Conservation (phyloP, 2,888 invertebrate genomes). For the Lepidochitona cinerea region DNA sequence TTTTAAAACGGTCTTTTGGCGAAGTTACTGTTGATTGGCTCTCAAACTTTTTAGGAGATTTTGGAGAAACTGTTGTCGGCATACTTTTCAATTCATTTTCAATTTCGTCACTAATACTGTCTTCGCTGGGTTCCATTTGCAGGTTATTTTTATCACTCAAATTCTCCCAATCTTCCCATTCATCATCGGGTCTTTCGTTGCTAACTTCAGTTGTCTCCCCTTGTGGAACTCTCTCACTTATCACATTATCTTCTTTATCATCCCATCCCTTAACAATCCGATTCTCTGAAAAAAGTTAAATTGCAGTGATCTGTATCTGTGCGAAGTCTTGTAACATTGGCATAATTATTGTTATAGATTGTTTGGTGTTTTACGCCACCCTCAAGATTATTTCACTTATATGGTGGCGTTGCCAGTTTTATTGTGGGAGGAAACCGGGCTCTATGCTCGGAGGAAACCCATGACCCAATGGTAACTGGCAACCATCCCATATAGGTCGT, state of each 20-base stretch:
- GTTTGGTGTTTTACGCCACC: too few species aligned
- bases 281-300: neutral
- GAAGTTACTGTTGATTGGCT: slow-evolving; percentile 10
- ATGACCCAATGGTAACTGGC: too few species aligned
- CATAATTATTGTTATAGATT: neutral
- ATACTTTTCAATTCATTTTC: slow-evolving; percentile 31
- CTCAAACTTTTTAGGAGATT: neutral
- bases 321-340: neutral
- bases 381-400: too few species aligned
- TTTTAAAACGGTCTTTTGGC: neutral
- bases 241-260: neutral
- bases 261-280: neutral
- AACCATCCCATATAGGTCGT: too few species aligned
- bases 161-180: slow-evolving; percentile 18
- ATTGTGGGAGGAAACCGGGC: too few species aligned
- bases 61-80: slow-evolving; percentile 16
- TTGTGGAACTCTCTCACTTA: neutral
- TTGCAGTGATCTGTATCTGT: neutral
- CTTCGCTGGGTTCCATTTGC: slow-evolving; percentile 5
- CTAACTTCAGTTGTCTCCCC: neutral
- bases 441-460: too few species aligned
- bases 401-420: too few species aligned
- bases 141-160: slow-evolving; percentile 10
- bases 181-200: neutral
- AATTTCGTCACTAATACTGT: slow-evolving; percentile 38